Conservation (phyloP, 2,888 invertebrate genomes). For the Platycheirus rosarum region DNA sequence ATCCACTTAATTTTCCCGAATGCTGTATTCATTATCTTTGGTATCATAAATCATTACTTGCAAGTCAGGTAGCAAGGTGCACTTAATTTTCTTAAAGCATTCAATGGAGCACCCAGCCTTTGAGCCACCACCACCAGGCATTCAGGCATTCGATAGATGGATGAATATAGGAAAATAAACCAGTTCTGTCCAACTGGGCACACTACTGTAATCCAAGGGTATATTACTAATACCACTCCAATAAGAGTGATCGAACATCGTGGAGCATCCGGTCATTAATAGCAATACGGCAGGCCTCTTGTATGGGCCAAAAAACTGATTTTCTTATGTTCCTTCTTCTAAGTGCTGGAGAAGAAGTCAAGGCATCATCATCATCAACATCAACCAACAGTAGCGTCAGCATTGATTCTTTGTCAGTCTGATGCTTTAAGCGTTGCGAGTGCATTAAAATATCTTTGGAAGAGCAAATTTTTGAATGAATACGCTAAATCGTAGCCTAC, state of each 20-base stretch:
- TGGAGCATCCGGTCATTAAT: conserved; percentile 73
- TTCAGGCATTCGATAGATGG: neutral
- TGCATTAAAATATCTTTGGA: conserved; percentile 66
- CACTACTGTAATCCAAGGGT: conserved; percentile 40
- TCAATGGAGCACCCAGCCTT: conserved; percentile 50
- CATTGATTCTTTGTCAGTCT: conserved; percentile 33
- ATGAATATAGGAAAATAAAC: neutral
- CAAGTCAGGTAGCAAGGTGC: conserved; percentile 77
- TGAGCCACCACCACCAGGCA: conserved; percentile 14
- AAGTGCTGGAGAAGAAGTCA: conserved; percentile 4
- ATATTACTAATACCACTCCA: conserved; percentile 43
- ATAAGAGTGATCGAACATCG: conserved; percentile 65
- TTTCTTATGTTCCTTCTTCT: conserved; percentile 33
- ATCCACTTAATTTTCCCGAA: conserved; percentile 75
- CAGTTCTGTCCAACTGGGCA: conserved; percentile 18
- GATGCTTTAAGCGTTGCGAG: conserved; percentile 47
- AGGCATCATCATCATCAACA: conserved; percentile 37
- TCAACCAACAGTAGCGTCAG: conserved; percentile 55
- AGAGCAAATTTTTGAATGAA: conserved; percentile 67
- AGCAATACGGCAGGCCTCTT: conserved; percentile 55
- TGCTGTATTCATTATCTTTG: conserved; percentile 77
- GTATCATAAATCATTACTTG: conserved; percentile 77
- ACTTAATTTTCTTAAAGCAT: conserved; percentile 76
- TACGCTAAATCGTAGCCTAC: conserved; percentile 57
- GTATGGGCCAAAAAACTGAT: conserved; percentile 46